Conservation (phyloP, 2,113 vertebrate genomes). For the Urocynchramus pylzowi region DNA sequence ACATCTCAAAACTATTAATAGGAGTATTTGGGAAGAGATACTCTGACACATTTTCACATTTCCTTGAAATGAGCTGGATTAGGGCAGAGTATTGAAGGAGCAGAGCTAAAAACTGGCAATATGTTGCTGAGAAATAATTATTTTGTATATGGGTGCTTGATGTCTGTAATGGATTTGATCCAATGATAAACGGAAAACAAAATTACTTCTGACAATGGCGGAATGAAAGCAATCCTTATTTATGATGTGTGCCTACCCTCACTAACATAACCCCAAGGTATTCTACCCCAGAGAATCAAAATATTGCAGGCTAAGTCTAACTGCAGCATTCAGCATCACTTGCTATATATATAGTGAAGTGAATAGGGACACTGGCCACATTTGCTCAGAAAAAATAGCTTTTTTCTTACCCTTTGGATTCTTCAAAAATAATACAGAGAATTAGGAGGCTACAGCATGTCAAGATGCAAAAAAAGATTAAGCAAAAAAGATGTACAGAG, state of each 20-base stretch:
- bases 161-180: slow-evolving; percentile 27
- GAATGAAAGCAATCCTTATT: slow-evolving; percentile 49
- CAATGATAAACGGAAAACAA: background rate
- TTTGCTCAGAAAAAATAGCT: background rate
- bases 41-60: background rate
- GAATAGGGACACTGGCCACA: background rate
- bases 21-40: background rate
- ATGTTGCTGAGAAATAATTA: slow-evolving; percentile 1
- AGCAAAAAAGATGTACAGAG: background rate
- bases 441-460: background rate
- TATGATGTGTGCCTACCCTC: background rate
- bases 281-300: slow-evolving; percentile 5
- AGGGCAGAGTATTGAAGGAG: background rate
- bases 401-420: background rate
- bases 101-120: background rate
- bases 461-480: background rate
- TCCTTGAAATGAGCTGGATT: background rate
- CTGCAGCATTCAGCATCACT: background rate
- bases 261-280: background rate
- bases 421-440: background rate
- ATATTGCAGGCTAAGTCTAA: background rate
- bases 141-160: background rate
- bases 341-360: background rate
- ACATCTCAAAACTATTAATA: background rate
- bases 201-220: background rate